Evolutionary conservation across 2,888 invertebrate species (phyloP).

Genomic region (Lymantria monacha): DNA sequence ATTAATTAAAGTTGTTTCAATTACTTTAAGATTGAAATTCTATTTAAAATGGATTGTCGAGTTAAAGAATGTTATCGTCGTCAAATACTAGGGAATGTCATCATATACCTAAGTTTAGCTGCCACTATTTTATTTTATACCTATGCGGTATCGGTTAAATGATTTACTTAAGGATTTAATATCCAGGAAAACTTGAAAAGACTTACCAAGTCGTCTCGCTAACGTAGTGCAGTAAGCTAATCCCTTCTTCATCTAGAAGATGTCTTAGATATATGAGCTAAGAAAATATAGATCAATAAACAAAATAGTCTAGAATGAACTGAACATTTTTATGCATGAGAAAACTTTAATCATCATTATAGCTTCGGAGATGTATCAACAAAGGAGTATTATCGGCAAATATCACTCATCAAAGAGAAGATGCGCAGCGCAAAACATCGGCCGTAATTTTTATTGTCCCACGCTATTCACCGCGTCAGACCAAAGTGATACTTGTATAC

Average conservation of each 20-base stretch:
- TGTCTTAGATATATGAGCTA: too few relatives aligned
- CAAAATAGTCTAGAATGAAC: background rate
- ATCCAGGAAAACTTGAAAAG: too few relatives aligned
- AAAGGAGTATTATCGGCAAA: constrained; percentile 63
- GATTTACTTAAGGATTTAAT: too few relatives aligned
- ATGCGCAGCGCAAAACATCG: constrained; percentile 66
- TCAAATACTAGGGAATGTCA: too few relatives aligned
- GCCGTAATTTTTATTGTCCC: constrained; percentile 73
- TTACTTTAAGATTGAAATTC: background rate
- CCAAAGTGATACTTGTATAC: constrained; percentile 63
- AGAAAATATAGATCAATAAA: too few relatives aligned
- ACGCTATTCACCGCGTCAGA: constrained; percentile 46
- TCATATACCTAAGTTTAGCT: too few relatives aligned
- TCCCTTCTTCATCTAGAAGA: too few relatives aligned
- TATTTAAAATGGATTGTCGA: background rate
- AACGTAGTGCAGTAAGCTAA: too few relatives aligned
- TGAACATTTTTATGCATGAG: background rate
- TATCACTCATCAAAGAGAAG: constrained; percentile 71
- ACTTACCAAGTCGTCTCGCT: too few relatives aligned
- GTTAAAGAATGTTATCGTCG: background rate
- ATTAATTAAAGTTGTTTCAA: background rate
- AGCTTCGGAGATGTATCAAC: constrained; percentile 58
- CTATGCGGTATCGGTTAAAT: too few relatives aligned
- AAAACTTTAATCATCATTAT: constrained; percentile 18
- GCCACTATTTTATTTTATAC: too few relatives aligned